Evolutionary conservation across 2,888 invertebrate genomes (phyloP).

Genomic region (Eupithecia dodoneata): DNA sequence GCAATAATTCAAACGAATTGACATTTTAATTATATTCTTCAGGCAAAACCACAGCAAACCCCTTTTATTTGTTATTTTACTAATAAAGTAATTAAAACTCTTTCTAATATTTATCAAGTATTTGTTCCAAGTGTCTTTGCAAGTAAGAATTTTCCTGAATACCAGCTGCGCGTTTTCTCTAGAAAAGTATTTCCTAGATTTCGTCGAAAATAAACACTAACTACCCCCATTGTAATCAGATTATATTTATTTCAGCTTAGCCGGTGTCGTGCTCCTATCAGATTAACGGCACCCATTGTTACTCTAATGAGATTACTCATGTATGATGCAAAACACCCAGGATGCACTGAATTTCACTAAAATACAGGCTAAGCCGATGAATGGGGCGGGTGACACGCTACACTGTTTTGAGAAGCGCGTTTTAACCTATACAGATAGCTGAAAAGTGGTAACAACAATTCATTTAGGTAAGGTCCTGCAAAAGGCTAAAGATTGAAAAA

Average conservation of each 20-base stretch:
- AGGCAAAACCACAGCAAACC: background rate
- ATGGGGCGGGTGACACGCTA: constrained; percentile 54
- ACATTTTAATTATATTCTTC: background rate
- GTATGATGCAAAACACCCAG: constrained; percentile 62
- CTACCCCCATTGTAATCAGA: constrained; percentile 50
- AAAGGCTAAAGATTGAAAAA: too few species aligned
- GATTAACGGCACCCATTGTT: constrained; percentile 69
- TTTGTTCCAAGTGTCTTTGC: background rate
- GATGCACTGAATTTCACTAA: constrained; percentile 64
- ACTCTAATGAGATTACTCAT: constrained; percentile 69
- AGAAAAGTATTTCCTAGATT: background rate
- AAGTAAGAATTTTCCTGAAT: background rate
- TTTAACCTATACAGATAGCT: background rate
- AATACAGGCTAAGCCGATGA: constrained; percentile 64
- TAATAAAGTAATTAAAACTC: background rate
- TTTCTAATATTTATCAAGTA: background rate
- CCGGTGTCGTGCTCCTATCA: constrained; percentile 55
- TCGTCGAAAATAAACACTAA: constrained; percentile 11
- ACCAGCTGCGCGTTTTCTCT: background rate
- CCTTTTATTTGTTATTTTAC: background rate
- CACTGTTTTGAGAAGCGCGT: constrained; percentile 28
- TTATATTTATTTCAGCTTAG: constrained; percentile 53
- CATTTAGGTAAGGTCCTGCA: background rate
- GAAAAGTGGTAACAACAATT: background rate
- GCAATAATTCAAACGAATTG: background rate